A percentile compares a stretch with the other conserved stretches of the same genome.
Conservation (phyloP, 2,797 vertebrate species). For the Antrozous pallidus region DNA sequence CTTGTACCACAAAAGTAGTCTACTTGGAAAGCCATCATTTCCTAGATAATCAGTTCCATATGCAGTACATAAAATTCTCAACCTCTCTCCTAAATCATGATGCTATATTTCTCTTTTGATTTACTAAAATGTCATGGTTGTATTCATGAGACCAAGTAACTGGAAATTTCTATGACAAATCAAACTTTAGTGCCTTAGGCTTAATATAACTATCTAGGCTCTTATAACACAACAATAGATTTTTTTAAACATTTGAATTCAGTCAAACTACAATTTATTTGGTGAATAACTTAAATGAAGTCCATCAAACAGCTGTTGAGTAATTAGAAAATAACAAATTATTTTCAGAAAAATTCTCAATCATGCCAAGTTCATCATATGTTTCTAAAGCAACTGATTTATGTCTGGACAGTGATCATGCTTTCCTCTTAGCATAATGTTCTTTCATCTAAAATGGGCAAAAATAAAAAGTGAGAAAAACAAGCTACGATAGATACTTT, state of each 20-base stretch:
- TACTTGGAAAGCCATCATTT: not conserved
- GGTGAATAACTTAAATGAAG: conserved; percentile 33
- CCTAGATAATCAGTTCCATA: not conserved
- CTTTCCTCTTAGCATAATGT: not conserved
- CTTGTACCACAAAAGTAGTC: not conserved
- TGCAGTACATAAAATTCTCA: not conserved
- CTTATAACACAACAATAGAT: not conserved
- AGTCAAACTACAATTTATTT: not conserved
- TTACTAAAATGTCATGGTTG: not conserved
- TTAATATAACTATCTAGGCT: conserved; percentile 1
- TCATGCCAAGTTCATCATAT: not conserved
- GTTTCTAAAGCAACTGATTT: conserved; percentile 31
- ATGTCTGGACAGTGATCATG: not conserved
- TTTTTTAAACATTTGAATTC: not conserved
- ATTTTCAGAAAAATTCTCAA: not conserved
- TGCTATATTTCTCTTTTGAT: conserved; percentile 25
- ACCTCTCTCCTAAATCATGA: not conserved
- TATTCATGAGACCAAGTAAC: not conserved
- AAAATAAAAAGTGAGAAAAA: conserved; percentile 10
- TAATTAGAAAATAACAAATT: not conserved
- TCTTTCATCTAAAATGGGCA: not conserved
- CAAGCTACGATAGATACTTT: not conserved
- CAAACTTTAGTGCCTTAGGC: not conserved
- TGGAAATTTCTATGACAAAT: not conserved
- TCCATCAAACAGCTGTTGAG: not conserved